Evolutionary conservation across 1,140 invertebrate species (phyloP).

Genomic region (Nebria ingens): DNA sequence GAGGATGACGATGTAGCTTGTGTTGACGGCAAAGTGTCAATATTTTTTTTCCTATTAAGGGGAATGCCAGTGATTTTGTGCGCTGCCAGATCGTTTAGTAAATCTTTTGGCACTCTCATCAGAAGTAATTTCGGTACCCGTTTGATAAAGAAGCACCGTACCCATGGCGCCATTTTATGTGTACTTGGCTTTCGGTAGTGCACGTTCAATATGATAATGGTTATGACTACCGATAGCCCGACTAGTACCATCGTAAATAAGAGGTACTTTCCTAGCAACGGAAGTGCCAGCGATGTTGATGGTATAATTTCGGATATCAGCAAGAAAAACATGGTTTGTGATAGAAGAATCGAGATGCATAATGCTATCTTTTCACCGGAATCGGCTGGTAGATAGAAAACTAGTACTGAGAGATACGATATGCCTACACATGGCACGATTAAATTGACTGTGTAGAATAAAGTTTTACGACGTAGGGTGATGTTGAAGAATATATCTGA

Average conservation of each 20-base stretch:
- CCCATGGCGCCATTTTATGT: slow-evolving; percentile 92
- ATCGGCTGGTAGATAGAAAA: slow-evolving; percentile 97
- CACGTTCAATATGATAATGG: slow-evolving; percentile 96
- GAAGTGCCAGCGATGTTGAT: slow-evolving; percentile 92
- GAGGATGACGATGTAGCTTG: slow-evolving; percentile 63
- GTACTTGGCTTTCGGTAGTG: slow-evolving; percentile 98
- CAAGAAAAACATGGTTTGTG: slow-evolving; percentile 98
- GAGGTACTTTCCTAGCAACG: slow-evolving; percentile 94
- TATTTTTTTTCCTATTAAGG: slow-evolving; percentile 37
- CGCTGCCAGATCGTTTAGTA: slow-evolving; percentile 64
- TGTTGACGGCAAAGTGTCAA: slow-evolving; percentile 56
- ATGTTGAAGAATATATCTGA: slow-evolving; percentile 98
- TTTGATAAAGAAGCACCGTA: slow-evolving; percentile 78
- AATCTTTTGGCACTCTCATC: slow-evolving; percentile 76
- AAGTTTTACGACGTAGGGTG: slow-evolving; percentile 83
- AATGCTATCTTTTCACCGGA: slow-evolving; percentile 97
- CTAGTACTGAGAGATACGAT: slow-evolving; percentile 80
- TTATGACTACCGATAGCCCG: slow-evolving; percentile 90
- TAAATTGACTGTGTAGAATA: slow-evolving; percentile 94
- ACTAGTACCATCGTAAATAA: slow-evolving; percentile 98
- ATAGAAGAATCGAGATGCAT: slow-evolving; percentile 96
- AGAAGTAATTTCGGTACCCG: slow-evolving; percentile 70
- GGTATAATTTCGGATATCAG: slow-evolving; percentile 98
- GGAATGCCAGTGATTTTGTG: slow-evolving; percentile 58
- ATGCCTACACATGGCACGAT: slow-evolving; percentile 92